Evolutionary conservation across 2,113 vertebrate genomes (phyloP), one percentile per base, ranked within the genome.

Genomic region (Sturnus vulgaris): DNA sequence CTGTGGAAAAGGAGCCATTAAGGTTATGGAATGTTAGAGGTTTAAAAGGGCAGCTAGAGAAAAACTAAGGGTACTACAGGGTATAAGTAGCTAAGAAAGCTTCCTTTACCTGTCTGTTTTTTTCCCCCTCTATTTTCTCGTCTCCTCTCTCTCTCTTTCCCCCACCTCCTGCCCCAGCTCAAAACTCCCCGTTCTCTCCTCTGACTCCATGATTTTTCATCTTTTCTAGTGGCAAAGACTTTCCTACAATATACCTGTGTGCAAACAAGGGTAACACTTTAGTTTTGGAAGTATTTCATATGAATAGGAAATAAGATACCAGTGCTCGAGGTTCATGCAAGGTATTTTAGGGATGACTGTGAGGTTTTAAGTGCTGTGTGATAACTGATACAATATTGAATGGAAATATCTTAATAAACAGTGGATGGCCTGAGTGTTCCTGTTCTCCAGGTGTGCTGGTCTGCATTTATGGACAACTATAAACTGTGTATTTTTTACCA

Each of bases 41-140:
- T 80, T 90, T 95, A 35, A 77, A 80, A 86, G 42, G 73, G 59
- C 68, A 93, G 49, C 86, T 91, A 35, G 49, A 85, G 31, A 61
- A 49, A 37, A 90, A 30, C 13, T 9, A 37, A 70, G 25, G 10
- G 13, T 85, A 49, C 82, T 93, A 20, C 3, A n/a, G 68, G 28
- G 16, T 91, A 65, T 57, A 7, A 44, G 7, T 56, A 79, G 22
- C 25, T 93, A 82, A 28, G 33, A 56, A 83, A 59, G 24, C 18
- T 68, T 79, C 9, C 7, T 55, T 60, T 40, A 25, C 11, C 22
- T 19, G 3, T 31, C 11, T 23, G 15, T 2, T 30, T 25, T 27
- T 31, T 5, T 2, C 0, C 0, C 6, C 30, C 5, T 39, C 8
- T 50, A 1, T n/a, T 69, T 3, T 33, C 2, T 12, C 22, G 13